Conservation (phyloP, 2,113 vertebrate species). For the Mirza zaza region DNA sequence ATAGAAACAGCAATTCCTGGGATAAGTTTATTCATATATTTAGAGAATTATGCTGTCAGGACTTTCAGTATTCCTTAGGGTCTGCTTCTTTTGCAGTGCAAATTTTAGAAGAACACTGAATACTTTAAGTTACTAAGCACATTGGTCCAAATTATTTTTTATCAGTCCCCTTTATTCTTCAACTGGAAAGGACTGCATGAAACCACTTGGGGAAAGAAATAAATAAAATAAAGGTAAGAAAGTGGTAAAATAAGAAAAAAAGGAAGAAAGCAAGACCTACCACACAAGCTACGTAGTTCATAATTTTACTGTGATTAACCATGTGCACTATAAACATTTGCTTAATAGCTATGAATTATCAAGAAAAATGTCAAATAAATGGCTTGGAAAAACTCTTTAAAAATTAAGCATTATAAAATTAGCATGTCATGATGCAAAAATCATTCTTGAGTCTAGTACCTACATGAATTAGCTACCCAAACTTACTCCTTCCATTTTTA, state of each 20-base stretch:
- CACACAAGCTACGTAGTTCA: background rate
- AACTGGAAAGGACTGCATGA: background rate
- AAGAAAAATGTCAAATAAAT: slow-evolving; percentile 4
- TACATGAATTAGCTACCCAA: background rate
- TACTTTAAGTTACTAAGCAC: background rate
- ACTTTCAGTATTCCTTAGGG: background rate
- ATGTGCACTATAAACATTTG: background rate
- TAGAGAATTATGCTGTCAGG: slow-evolving; percentile 9
- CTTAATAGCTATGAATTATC: background rate
- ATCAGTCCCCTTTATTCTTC: background rate
- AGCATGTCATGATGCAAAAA: background rate
- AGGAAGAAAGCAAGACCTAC: background rate
- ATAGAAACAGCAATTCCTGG: background rate
- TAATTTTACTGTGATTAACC: background rate
- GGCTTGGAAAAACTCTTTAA: background rate
- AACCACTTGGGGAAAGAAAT: background rate
- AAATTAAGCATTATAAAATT: slow-evolving; percentile 42
- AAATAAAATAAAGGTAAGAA: background rate
- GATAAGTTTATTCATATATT: slow-evolving; percentile 22
- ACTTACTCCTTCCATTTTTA: background rate
- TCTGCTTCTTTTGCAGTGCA: slow-evolving; percentile 17
- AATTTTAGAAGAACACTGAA: slow-evolving; percentile 13
- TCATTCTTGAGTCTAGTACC: background rate
- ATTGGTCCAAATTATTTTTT: background rate
- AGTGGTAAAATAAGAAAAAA: background rate